Percentiles rank a stretch among this genome's conserved stretches.
phyloP scores from a whole-genome alignment of 2,888 invertebrate species.

The Conomelus anceps region DNA sequence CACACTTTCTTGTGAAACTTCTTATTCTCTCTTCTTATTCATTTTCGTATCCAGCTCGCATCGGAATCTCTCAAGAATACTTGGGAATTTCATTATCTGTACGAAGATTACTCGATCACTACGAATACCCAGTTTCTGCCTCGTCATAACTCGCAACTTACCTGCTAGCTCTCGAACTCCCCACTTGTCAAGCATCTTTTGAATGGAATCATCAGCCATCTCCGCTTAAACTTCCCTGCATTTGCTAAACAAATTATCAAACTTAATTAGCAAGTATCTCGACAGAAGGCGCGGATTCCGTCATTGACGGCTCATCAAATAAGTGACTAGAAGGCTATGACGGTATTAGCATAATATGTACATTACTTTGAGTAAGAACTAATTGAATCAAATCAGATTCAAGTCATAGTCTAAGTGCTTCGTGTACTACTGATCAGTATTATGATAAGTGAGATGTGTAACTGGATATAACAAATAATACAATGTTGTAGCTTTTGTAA shows the following conservation, averaged over 20 bases:
- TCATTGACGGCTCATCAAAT: not conserved
- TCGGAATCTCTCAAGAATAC: not conserved
- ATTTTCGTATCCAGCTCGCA: not conserved
- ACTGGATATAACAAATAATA: no score
- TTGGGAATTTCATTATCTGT: not conserved
- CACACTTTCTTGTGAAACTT: not conserved
- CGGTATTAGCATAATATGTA: not conserved
- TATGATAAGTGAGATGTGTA: no score
- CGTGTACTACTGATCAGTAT: no score
- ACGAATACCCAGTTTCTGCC: no score
- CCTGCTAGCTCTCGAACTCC: no score
- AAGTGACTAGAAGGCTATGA: no score
- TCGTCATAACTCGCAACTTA: not conserved
- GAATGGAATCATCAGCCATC: not conserved
- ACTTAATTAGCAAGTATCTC: not conserved
- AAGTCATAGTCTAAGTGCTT: no score
- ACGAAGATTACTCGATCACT: not conserved
- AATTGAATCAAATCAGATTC: not conserved
- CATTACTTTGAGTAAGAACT: not conserved
- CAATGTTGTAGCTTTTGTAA: no score
- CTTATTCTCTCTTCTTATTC: not conserved
- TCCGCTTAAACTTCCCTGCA: no score
- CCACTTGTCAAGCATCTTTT: not conserved
- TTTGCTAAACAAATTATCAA: not conserved
- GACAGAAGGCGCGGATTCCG: not conserved